Evolutionary conservation across 2,113 vertebrate species (phyloP).

Genomic region (Etia nguti): DNA sequence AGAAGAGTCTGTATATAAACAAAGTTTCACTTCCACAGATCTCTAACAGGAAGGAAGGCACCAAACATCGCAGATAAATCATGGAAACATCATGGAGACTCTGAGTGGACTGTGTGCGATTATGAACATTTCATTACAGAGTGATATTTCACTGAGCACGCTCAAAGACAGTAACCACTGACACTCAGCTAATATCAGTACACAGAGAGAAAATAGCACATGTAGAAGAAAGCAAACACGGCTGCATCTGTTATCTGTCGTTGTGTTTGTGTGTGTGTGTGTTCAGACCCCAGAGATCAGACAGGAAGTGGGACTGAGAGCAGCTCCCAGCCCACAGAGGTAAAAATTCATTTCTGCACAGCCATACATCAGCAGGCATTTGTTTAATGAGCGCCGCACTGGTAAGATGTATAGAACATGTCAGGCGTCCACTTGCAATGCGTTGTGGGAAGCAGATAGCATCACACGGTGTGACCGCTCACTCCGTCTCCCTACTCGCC

Average conservation of each 20-base stretch:
- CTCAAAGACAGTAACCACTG: slow-evolving; percentile 23
- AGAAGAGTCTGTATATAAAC: slow-evolving; percentile 17
- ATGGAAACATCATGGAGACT: slow-evolving; percentile 12
- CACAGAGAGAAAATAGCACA: slow-evolving; percentile 40
- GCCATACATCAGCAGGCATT: slow-evolving; percentile 82
- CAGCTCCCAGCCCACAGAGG: slow-evolving; percentile 63
- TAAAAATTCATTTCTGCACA: slow-evolving; percentile 86
- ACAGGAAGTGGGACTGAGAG: slow-evolving; percentile 20
- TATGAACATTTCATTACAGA: slow-evolving; percentile 8
- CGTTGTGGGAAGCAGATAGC: slow-evolving; percentile 87
- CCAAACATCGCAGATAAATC: slow-evolving; percentile 24
- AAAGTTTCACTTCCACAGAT: slow-evolving; percentile 2
- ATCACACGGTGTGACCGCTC: slow-evolving; percentile 88
- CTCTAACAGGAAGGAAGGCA: slow-evolving; percentile 21
- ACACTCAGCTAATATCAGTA: slow-evolving; percentile 40
- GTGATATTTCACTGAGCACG: slow-evolving; percentile 38
- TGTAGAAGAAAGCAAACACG: slow-evolving; percentile 25
- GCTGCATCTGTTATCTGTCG: slow-evolving; percentile 55
- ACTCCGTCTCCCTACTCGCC: slow-evolving; percentile 82
- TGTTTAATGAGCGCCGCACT: slow-evolving; percentile 91
- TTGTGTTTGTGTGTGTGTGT: background rate
- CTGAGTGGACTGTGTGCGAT: background rate
- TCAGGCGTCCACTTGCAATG: slow-evolving; percentile 86
- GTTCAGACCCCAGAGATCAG: slow-evolving; percentile 66
- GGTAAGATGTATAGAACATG: slow-evolving; percentile 93